phyloP scores from a whole-genome alignment of 2,797 vertebrate species.

The Sebastes vulpes region DNA sequence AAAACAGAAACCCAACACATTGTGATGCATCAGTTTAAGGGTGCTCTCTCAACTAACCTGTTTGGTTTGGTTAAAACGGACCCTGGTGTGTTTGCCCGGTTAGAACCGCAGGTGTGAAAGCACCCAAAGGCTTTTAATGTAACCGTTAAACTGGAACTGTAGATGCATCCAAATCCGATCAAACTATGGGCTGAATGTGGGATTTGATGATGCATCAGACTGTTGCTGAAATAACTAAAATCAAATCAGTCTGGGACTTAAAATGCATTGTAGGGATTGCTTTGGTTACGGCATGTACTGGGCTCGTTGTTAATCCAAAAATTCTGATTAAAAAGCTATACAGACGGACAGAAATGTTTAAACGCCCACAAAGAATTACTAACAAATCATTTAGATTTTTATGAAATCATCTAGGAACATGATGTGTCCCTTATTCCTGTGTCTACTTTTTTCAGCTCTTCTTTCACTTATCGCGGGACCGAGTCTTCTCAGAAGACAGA shows the following conservation, averaged over 20 bases:
- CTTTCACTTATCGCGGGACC: slow-evolving; percentile 94
- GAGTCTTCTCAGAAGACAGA: slow-evolving; percentile 94
- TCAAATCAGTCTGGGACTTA: not conserved
- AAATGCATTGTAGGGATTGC: not conserved
- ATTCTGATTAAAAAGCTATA: no score
- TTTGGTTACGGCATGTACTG: not conserved
- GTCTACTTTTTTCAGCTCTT: slow-evolving; percentile 84
- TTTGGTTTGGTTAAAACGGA: not conserved
- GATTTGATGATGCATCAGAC: not conserved
- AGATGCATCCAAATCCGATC: not conserved
- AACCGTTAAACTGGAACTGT: not conserved
- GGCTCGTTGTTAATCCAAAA: not conserved
- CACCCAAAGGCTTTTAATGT: not conserved
- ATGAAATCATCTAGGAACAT: not conserved
- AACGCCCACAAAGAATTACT: no score
- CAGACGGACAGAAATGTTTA: not conserved
- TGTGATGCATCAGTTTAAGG: not conserved
- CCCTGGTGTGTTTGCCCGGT: not conserved
- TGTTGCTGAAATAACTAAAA: not conserved
- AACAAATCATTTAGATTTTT: not conserved
- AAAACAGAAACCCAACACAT: not conserved
- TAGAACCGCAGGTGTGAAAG: not conserved
- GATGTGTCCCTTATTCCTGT: not conserved
- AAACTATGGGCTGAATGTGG: not conserved
- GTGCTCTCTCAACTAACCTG: not conserved